A percentile compares a stretch with the other conserved stretches of the same genome.
Conservation (phyloP, 37 sponge, comb jelly and placozoan species). For the Halichondria panicea region DNA sequence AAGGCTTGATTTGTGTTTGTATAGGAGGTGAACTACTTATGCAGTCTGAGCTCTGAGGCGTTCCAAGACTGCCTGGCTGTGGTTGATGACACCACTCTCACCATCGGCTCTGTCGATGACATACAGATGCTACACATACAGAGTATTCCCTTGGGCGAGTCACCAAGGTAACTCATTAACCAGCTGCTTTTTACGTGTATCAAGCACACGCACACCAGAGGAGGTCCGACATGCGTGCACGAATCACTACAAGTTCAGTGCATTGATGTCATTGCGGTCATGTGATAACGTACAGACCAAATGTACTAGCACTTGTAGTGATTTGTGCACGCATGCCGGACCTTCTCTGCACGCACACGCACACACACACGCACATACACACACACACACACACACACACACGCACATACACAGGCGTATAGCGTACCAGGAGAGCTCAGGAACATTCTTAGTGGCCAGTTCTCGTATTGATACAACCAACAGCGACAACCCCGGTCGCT, state of each 20-base stretch:
- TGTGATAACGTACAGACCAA: background rate
- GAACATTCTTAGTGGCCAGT: slow-evolving; percentile 51
- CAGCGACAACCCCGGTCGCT: background rate
- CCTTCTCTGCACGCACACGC: slow-evolving; percentile 12
- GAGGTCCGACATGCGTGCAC: background rate
- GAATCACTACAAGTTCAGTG: background rate
- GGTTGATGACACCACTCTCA: slow-evolving; percentile 66
- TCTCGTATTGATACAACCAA: background rate
- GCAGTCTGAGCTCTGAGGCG: slow-evolving; percentile 80
- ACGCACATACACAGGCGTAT: slow-evolving; percentile 54
- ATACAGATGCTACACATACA: slow-evolving; percentile 95
- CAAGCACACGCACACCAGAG: background rate
- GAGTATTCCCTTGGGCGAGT: slow-evolving; percentile 81
- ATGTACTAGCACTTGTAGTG: background rate
- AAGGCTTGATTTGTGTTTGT: background rate
- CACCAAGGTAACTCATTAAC: slow-evolving; percentile 51
- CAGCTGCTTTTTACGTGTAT: background rate
- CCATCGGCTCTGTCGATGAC: slow-evolving; percentile 90
- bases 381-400: no score
- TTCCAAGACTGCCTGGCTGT: slow-evolving; percentile 87
- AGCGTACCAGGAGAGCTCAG: slow-evolving; percentile 68
- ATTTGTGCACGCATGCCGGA: background rate
- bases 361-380: no score
- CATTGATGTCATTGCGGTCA: background rate
- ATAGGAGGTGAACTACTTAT: slow-evolving; percentile 84